Percentiles rank a stretch among this genome's conserved stretches.
Evolutionary conservation across 2,888 invertebrate species (phyloP).

Genomic region (Trissolcus brochymenae): DNA sequence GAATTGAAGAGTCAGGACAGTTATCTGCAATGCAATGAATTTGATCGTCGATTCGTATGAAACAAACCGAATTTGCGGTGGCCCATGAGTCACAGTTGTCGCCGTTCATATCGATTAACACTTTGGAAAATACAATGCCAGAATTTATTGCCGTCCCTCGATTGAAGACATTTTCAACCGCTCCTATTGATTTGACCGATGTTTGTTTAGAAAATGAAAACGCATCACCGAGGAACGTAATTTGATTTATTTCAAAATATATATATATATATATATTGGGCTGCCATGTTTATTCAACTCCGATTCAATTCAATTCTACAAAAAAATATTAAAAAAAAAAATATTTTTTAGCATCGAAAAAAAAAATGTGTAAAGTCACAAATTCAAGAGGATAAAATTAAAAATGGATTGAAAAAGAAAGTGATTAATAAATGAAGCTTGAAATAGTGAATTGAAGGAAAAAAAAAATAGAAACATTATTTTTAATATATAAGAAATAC

Average conservation of each 20-base stretch:
- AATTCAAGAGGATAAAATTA: too few relatives aligned
- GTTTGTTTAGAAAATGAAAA: constrained; percentile 32
- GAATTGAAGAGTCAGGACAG: constrained; percentile 52
- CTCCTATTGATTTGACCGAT: constrained; percentile 20
- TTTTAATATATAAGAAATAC: too few relatives aligned
- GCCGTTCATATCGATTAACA: constrained; percentile 54
- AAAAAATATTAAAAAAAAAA: too few relatives aligned
- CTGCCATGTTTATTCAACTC: too few relatives aligned
- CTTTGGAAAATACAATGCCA: constrained; percentile 26
- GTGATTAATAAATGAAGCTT: too few relatives aligned
- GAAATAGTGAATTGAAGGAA: too few relatives aligned
- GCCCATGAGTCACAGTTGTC: constrained; percentile 53
- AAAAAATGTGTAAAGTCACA: too few relatives aligned
- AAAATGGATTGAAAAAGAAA: too few relatives aligned
- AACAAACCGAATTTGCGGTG: constrained; percentile 52
- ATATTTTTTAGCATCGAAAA: too few relatives aligned
- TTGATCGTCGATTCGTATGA: constrained; percentile 48
- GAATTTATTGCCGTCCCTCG: constrained; percentile 37
- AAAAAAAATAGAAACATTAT: too few relatives aligned
- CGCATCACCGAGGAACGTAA: constrained; percentile 10
- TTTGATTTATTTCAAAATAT: constrained; percentile 19
- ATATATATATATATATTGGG: too few relatives aligned
- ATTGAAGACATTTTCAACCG: constrained; percentile 26
- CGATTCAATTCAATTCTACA: too few relatives aligned
- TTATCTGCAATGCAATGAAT: constrained; percentile 48